Base-by-base conservation (phyloP, 2,888 invertebrate species). In the Caenorhabditis parvicauda region DNA sequence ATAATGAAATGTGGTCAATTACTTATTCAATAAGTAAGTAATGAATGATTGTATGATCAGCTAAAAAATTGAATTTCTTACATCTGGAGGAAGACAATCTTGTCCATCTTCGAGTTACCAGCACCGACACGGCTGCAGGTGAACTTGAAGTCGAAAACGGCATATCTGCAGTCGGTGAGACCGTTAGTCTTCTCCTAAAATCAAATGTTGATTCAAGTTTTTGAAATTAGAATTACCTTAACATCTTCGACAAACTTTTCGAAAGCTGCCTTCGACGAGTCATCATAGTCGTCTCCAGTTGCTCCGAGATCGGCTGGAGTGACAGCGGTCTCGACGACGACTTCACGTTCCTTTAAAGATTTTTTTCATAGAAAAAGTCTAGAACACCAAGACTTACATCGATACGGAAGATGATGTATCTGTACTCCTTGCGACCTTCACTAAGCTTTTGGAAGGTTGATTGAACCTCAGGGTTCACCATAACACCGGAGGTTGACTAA, bases 41-140 rank as follows among this genome's bases (percentile, higher is more conserved):
- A 46, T 28, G 35, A 14, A 6, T 6, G 9, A n/a, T 24, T n/a
- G 6, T n/a, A 35, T 19, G 19, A 14, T 28, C 21, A 19, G 24
- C 17, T 5, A 27, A 22, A 38, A 47, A 39, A 22, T 27, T 12
- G 12, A 44, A 46, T n/a, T 5, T 50, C 75, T 69, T 60, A 82
- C 93, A 93, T 93, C 83, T 91, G 91, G 90, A 95, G 92, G 83
- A 94, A 88, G 87, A 95, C 91, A 79, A 94, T 86, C 84, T 94
- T 94, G 85, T 94, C 92, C 88, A 93, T 93, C 88, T 92, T 93
- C 75, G 86, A 86, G 82, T 92, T 92, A 75, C 92, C 91, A 81
- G 93, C 93, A 83, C 93, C 93, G 85, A 93, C 92, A 52, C 81
- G 77, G 24, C 64, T 70, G 59, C 93, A 92, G 86, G 91, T 91